These are phyloP conservation scores for Polymixis lichenea DNA, from an alignment of 2,888 invertebrate species.

Conservation along the genomic window DNA sequence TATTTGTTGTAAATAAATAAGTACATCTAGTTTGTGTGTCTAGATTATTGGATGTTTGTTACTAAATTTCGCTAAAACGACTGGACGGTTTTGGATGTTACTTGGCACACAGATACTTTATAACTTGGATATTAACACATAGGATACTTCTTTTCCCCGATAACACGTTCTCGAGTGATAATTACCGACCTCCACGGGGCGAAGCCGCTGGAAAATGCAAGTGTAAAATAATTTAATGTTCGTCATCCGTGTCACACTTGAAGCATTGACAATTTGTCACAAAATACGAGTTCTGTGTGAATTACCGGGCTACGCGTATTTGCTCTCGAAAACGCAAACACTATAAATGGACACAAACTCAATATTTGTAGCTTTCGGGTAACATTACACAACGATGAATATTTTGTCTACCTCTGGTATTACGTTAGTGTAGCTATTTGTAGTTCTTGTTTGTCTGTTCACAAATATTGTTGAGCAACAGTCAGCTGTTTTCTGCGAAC, in stretches of 20 bases:
- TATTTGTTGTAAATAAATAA: no score
- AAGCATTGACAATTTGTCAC: not conserved
- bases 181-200: no score
- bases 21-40: no score
- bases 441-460: constrained; percentile 18
- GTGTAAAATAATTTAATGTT: not conserved
- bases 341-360: constrained; percentile 27
- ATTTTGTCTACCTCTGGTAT: constrained; percentile 21
- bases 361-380: constrained; percentile 50
- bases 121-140: no score
- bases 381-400: constrained; percentile 33
- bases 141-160: no score
- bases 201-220: no score
- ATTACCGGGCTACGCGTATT: constrained; percentile 22
- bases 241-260: not conserved
- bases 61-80: no score
- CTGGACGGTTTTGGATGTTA: no score
- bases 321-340: constrained; percentile 13
- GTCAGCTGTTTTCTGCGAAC: constrained; percentile 17
- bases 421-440: constrained; percentile 8
- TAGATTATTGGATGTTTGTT: no score
- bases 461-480: constrained; percentile 25
- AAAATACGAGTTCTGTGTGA: constrained; percentile 30
- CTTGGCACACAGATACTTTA: no score
- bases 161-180: no score